Base-by-base conservation (phyloP, 2,888 invertebrate genomes). In the Choreutis nemorana region DNA sequence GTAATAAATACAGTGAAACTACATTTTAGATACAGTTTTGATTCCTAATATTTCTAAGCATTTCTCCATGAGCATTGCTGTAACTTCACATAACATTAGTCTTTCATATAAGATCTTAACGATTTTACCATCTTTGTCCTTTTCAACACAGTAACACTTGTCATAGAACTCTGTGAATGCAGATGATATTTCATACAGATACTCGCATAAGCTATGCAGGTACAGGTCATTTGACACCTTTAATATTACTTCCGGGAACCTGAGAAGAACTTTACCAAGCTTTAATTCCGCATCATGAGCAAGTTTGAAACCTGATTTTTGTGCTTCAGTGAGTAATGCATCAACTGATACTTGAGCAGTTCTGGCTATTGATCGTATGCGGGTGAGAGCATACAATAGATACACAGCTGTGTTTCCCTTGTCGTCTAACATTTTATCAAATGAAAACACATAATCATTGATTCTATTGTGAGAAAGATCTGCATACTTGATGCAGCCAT, bases 341-440 rank as follows among this genome's bases (percentile, higher is more conserved):
- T 85, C 83, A 6, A 72, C 51, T 0, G 84, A 79, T 13, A 91
- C 60, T 40, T 89, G 86, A 2, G 91, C 90, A 38, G 84, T 91
- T 26, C 94, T 82, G 2, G 91, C 90, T 45, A 95, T 95, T 0
- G 92, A 97, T 52, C 91, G 85, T 41, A 99, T 99, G 22, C 99
- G 83, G 6, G 97, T 97, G 44, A 92, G 86, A 0, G 96, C 94
- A 65, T 99, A 99, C 4, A 99, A 71, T 29, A 99, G 78, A 59
- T 99, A 99, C 0, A 97, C 97, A 0, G 99, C 99, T 1, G 99
- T 99, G 61, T 99, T 99, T 6, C 99, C 99, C 59, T 92, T 91
- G 61, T 99, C 98, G 55, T 99, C 97, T 39, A 99, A 81, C 99
- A 99, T 99, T 82, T 95, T 95, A 55, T 99, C 97, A 68, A 97